Evolutionary conservation across 2,888 invertebrate genomes (phyloP), one percentile per base, ranked within the genome.

Genomic region (Pandemis heparana): DNA sequence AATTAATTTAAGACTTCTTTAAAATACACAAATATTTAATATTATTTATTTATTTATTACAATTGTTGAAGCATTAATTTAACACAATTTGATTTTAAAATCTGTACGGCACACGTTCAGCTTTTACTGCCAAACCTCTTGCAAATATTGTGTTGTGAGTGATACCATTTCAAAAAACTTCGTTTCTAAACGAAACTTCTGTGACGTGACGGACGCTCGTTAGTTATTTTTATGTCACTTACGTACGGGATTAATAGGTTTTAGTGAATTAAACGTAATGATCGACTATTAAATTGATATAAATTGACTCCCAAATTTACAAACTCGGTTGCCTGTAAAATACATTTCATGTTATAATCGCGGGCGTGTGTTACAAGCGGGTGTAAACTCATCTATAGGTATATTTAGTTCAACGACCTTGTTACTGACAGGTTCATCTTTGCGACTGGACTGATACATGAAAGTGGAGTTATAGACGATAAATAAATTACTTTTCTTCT

Each of bases 371-470:
- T 80, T 81, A 77, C 75, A 76, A 81, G 81, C 83, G 82, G 81
- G 86, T 88, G 85, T 86, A 87, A 85, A 87, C 87, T 86, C 86
- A 88, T 85, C 84, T 88, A 87, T 91, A 92, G 90, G 92, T 93
- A 93, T 92, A 94, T 94, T 93, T 94, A 94, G 94, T 94, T 94
- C 94, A 94, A 89, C 92, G 94, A 94, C 94, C 94, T 94, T 94
- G 94, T 92, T 94, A 88, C 93, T 94, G 94, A 94, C 94, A 94
- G 94, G 94, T 93, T 92, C 94, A 93, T 93, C 92, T 89, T 91
- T 84, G 90, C 90, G 86, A 89, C 90, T 89, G 87, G 89, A 90
- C 85, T 90, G 85, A 87, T 91, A 87, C 90, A 94, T 89, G 91
- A 93, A 92, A 94, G 92, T 92, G 90, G 86, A 90, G 81, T 80